Evolutionary conservation across 2,113 vertebrate genomes (phyloP).

Genomic region (Brachirus orientalis): DNA sequence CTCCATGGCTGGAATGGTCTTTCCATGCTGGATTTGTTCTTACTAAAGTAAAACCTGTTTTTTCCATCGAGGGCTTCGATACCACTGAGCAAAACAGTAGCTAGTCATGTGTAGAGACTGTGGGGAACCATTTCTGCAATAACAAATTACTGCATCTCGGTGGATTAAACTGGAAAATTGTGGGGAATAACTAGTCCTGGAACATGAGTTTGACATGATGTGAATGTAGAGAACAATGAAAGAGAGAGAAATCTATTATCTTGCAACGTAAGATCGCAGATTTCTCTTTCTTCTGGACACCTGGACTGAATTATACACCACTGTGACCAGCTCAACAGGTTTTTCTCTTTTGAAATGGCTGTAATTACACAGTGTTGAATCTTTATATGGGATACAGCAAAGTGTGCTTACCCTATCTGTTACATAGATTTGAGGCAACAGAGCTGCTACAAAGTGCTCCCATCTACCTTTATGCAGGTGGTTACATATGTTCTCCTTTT

Average conservation of each 20-base stretch:
- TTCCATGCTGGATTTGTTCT: conserved; percentile 54
- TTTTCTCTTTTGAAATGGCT: conserved; percentile 18
- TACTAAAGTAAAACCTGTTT: conserved; percentile 37
- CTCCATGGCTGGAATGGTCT: conserved; percentile 39
- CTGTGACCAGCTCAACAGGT: conserved; percentile 11
- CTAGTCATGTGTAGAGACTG: conserved; percentile 35
- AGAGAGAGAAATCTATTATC: neutral
- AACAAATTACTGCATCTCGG: conserved; percentile 16
- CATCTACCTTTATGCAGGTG: neutral
- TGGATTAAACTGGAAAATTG: no score
- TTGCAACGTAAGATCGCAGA: neutral
- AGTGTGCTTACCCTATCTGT: neutral
- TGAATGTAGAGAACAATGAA: conserved; percentile 5
- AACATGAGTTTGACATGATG: conserved; percentile 4
- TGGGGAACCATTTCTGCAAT: conserved; percentile 29
- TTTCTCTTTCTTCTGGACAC: conserved; percentile 1
- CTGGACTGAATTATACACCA: conserved; percentile 11
- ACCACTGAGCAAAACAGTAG: conserved; percentile 21
- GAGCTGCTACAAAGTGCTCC: neutral
- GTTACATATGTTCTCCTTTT: neutral
- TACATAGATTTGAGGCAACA: conserved; percentile 7
- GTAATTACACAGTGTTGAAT: neutral
- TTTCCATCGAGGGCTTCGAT: conserved; percentile 44
- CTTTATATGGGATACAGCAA: conserved; percentile 16
- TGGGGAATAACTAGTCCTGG: neutral